Conservation (phyloP, 37 sponge, comb jelly and placozoan genomes). For the Halichondria panicea region DNA sequence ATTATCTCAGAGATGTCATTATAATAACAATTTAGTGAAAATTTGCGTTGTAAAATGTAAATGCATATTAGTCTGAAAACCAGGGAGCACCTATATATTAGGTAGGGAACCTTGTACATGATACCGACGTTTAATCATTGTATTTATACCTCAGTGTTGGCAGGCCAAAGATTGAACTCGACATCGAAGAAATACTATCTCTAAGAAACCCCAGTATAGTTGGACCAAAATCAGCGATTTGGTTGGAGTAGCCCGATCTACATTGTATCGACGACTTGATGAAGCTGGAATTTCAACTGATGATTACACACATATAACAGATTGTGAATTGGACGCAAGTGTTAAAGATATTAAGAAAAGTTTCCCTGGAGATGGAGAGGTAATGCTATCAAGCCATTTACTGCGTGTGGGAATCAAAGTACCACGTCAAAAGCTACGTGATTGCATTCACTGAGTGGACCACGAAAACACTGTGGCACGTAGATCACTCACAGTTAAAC, state of each 20-base stretch:
- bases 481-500: constrained; percentile 1
- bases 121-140: too few species aligned
- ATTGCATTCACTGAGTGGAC: constrained; percentile 52
- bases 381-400: constrained; percentile 14
- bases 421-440: constrained; percentile 15
- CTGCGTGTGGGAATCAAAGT: constrained; percentile 7
- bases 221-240: constrained; percentile 7
- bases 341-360: constrained; percentile 1
- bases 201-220: not conserved
- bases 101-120: too few species aligned
- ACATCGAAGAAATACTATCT: not conserved
- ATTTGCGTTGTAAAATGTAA: too few species aligned
- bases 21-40: too few species aligned
- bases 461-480: constrained; percentile 20
- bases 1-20: too few species aligned
- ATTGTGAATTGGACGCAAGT: not conserved
- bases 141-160: too few species aligned
- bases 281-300: constrained; percentile 3
- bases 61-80: too few species aligned
- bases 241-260: constrained; percentile 13
- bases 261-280: constrained; percentile 16
- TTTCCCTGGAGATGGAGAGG: constrained; percentile 44
- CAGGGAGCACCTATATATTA: too few species aligned
- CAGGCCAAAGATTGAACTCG: constrained; percentile 1
- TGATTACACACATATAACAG: constrained; percentile 6